Conservation (phyloP, 2,113 vertebrate species). For the Ptyas mucosa region DNA sequence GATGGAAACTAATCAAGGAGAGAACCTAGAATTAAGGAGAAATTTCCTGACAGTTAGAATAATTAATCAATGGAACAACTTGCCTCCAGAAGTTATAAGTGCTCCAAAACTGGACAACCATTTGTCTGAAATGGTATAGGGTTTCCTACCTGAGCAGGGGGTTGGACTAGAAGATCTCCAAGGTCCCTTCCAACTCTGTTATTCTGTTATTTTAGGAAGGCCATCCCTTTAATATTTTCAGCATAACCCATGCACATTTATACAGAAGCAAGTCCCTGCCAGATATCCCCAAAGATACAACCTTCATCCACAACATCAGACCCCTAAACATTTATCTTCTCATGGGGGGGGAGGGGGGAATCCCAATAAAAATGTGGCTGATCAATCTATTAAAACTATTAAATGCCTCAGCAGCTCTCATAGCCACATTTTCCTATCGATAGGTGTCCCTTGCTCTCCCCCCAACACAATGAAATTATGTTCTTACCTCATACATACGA, state of each 20-base stretch:
- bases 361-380: neutral
- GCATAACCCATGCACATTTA: neutral
- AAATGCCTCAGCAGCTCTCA: neutral
- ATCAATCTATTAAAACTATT: neutral
- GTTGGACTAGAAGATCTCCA: neutral
- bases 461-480: neutral
- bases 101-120: neutral
- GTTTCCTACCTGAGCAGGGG: neutral
- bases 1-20: neutral
- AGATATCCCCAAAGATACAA: neutral
- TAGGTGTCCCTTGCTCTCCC: neutral
- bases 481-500: no score
- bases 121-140: neutral
- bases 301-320: neutral
- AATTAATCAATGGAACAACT: neutral
- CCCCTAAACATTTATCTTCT: neutral
- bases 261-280: neutral
- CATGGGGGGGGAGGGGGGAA: neutral
- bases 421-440: neutral
- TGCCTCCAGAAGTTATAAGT: neutral
- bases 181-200: neutral
- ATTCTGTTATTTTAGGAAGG: neutral
- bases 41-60: neutral
- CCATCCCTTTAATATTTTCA: neutral
- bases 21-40: neutral